These are phyloP conservation scores for Notechis scutatus DNA, from an alignment of 2,113 vertebrate genomes.

Conservation along the genomic window DNA sequence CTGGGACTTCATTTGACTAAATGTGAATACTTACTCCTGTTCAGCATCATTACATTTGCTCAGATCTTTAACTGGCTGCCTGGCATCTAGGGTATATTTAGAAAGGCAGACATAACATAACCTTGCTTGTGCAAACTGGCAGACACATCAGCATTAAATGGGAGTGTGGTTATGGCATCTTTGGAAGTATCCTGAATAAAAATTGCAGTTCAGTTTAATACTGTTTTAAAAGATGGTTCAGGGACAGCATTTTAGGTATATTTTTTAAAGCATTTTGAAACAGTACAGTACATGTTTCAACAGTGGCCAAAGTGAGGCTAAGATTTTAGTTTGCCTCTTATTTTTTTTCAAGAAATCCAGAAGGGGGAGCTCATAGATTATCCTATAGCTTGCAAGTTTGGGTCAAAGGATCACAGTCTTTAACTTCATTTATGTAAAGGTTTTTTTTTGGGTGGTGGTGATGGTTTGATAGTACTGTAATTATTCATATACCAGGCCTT, in stretches of 20 bases:
- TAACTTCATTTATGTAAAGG: conserved; percentile 29
- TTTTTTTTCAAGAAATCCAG: conserved; percentile 56
- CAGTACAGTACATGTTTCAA: background rate
- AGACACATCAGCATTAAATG: conserved; percentile 28
- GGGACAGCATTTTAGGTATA: background rate
- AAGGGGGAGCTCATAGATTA: conserved; percentile 65
- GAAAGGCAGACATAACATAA: background rate
- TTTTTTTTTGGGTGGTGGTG: background rate
- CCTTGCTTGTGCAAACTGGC: background rate
- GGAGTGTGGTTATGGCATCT: background rate
- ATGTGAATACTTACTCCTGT: conserved; percentile 63
- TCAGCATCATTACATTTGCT: conserved; percentile 54
- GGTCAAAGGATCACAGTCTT: background rate
- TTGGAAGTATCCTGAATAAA: background rate
- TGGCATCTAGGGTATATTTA: background rate
- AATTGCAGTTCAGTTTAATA: background rate
- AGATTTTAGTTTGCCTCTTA: conserved; percentile 14
- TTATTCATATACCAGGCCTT: background rate
- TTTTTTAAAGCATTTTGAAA: background rate
- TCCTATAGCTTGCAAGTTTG: conserved; percentile 30
- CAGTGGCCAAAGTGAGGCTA: background rate
- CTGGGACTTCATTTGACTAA: conserved; percentile 57
- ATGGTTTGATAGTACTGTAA: background rate
- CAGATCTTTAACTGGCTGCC: conserved; percentile 27
- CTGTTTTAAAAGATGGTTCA: background rate